Evolutionary conservation across 2,888 invertebrate genomes (phyloP), one percentile per base, ranked within the genome.

Genomic region (Danaus chrysippus): DNA sequence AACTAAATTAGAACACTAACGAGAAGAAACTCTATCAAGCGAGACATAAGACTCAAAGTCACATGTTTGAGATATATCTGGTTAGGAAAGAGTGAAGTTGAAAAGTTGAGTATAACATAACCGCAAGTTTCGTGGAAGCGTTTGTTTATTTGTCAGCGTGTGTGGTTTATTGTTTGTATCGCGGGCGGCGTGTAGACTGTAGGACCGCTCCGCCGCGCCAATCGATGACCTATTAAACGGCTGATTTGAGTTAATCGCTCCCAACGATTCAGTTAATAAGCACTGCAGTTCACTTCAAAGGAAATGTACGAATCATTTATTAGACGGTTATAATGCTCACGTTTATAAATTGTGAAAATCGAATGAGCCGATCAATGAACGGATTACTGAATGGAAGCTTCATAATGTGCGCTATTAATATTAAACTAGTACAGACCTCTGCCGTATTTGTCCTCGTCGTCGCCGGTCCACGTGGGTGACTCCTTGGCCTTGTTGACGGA

Each of bases 401-500:
- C 23, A 34, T 8, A 34, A 34, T 34, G 6, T 6, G 19, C 17
- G 49, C 34, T 34, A 23, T 17, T 23, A 49, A 58, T 41, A 57
- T 10, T 6, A 49, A 13, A 3, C 3, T 59, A 15, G 10, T 54
- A 64, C 84, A 78, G 66, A 88, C 88, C 88, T 84, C 84, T 87
- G 15, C 64, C 66, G 17, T 72, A 71, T 68, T 81, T 83, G 1
- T 87, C 86, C 41, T 88, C 87, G 5, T 87, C 87, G 59, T 64
- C 67, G 12, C 68, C 72, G 5, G 75, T 71, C 83, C 84, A 84
- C 1, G 74, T 79, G 1, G 81, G 71, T 0, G 82, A 81, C 46
- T 87, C 89, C 67, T 88, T 88, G 60, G 88, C 82, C 72, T 92
- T 92, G 64, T 92, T 90, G 81, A 93, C 92, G 62, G 93, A 92